phyloP scores from a whole-genome alignment of 2,888 invertebrate species.

The Lepidocyrtoides sp. region DNA sequence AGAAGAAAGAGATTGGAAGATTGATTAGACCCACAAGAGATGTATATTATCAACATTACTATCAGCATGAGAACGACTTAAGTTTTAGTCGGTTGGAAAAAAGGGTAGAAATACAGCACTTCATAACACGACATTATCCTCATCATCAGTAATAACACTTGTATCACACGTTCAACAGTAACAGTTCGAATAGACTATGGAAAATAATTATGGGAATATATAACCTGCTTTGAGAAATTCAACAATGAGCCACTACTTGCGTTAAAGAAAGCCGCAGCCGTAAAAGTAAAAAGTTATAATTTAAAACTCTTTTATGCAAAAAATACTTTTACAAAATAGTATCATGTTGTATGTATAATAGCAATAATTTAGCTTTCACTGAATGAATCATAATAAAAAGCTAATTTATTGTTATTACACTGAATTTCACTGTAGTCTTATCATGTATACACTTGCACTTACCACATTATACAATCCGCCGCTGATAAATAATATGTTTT shows the following conservation, averaged over 20 bases:
- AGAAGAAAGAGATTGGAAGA: slow-evolving; percentile 70
- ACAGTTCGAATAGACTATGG: not conserved
- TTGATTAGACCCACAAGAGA: slow-evolving; percentile 57
- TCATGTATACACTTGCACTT: too few relatives aligned
- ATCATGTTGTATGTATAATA: too few relatives aligned
- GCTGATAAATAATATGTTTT: too few relatives aligned
- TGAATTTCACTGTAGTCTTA: too few relatives aligned
- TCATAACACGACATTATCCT: slow-evolving; percentile 65
- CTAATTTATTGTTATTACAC: too few relatives aligned
- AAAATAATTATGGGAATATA: not conserved
- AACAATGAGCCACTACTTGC: not conserved
- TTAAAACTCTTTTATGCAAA: too few relatives aligned
- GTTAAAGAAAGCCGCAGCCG: too few relatives aligned
- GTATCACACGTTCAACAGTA: not conserved
- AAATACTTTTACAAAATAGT: too few relatives aligned
- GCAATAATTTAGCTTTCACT: too few relatives aligned
- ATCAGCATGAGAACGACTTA: not conserved
- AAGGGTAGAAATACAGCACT: slow-evolving; percentile 54
- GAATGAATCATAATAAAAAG: too few relatives aligned
- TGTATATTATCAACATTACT: not conserved
- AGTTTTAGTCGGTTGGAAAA: not conserved
- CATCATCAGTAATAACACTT: slow-evolving; percentile 18
- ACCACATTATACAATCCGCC: too few relatives aligned
- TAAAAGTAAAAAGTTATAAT: too few relatives aligned
- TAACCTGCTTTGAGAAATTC: not conserved